Evolutionary conservation across 2,797 vertebrate species (phyloP), one percentile per base, ranked within the genome.

Genomic region (Loriculus beryllinus): DNA sequence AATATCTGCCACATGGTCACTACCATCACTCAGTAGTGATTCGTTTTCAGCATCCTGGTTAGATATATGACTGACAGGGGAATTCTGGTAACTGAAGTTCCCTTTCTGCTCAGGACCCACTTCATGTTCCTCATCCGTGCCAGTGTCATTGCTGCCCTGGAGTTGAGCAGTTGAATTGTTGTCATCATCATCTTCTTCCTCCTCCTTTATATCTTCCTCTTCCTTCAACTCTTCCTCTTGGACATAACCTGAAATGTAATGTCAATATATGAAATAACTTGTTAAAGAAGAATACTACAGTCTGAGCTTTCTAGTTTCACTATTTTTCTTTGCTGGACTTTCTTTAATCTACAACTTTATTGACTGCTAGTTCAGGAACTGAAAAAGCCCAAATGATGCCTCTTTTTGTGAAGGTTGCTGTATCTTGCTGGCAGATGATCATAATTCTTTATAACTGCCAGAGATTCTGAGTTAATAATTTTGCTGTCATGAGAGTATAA

Each of bases 1-100:
- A 97, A 99, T 97, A 78, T 99, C 99, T 8, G 98, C 98, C 91
- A 99, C 98, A 74, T 99, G 98, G 96, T 99, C 99, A 5, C 99
- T 99, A 87, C 97, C 96, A 43, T 99, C 99, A 19, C 99, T 99
- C 74, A 99, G 97, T 21, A 98, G 98, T 2, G 99, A 99, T 79
- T 99, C 99, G 8, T 99, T 97, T 97, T 99, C 99, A 0, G 95
- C 98, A 40, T 99, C 99, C 96, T 99, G 99, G 96, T 99, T 99
- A 95, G 99, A 99, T 82, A 99, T 60, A 72, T 99, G 98, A 82
- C 99, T 99, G 81, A 98, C 97, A 40, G 99, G 99, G 62, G 99
- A 99, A 97, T 99, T 99, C 98, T 99, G 99, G 97, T 99, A 99
- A 97, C 99, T 99, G 35, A 99, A 99, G 92, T 97, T 99, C 97